Percentiles rank a stretch among this genome's conserved stretches.
These are phyloP conservation scores for Leucopternis melanops DNA, from an alignment of 2,113 vertebrate genomes.

Conservation along the genomic window DNA sequence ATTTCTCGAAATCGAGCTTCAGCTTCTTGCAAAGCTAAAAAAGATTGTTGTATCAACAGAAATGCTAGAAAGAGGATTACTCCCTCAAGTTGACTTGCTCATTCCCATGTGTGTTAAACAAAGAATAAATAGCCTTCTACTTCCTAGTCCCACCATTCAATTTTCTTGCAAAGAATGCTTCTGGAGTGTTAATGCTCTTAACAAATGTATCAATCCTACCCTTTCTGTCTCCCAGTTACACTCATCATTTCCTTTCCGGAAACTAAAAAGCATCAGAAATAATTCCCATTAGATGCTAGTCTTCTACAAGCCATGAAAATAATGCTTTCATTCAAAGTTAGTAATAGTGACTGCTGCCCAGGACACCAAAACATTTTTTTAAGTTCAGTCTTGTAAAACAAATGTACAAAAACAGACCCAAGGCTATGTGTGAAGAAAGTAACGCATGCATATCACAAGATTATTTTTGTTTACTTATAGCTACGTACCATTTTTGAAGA, in stretches of 20 bases:
- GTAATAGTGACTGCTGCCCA: neutral
- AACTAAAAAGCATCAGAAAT: neutral
- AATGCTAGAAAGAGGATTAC: neutral
- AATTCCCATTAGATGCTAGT: neutral
- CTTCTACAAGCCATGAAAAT: neutral
- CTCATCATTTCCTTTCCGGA: neutral
- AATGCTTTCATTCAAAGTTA: neutral
- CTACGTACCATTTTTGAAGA: constrained; percentile 90
- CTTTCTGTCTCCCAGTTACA: neutral
- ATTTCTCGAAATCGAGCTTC: constrained; percentile 89
- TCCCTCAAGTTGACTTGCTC: neutral
- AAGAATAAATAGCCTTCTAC: neutral
- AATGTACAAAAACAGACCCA: neutral
- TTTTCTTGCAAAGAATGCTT: neutral
- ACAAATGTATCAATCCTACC: neutral
- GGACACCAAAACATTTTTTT: neutral
- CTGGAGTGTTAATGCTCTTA: neutral
- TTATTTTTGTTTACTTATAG: neutral
- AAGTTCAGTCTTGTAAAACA: neutral
- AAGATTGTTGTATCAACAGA: neutral
- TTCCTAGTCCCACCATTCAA: neutral
- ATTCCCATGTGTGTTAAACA: neutral
- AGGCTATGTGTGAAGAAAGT: neutral
- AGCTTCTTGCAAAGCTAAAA: constrained; percentile 88
- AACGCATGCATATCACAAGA: neutral